Base-by-base conservation (phyloP, 1,140 invertebrate genomes). In the Lucilia sericata region DNA sequence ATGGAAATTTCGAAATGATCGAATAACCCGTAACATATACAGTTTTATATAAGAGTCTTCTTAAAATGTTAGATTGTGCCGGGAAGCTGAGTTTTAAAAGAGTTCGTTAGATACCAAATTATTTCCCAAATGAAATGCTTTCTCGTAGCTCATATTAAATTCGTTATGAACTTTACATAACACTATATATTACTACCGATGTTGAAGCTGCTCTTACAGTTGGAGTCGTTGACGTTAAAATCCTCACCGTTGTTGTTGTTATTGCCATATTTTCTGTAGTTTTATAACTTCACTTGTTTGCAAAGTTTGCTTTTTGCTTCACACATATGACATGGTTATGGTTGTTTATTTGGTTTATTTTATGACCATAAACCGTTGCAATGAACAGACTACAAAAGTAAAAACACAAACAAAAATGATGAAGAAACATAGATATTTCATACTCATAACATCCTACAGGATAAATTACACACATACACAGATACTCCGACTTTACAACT, bases 271-370 rank as follows among this genome's bases (percentile, higher is more conserved):
- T 60, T 60, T 7, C 5, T n/a, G 55, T 60, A 14, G 13, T 60
- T 60, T 5, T 60, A 60, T 60, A 42, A 1, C 7, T 42, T 42
- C 42, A 42, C 42, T 42, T 42, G 42, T 55, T 55, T 55, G 51
- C 13, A 14, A 30, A 55, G 17, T 55, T 55, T 55, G 51, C 51
- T 55, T 17, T 17, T 55, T 10, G 51, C 17, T 55, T 4, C 17
- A 55, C n/a, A 70, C 21, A 70, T 21, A 70, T 70, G 65, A 70
- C 65, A 70, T 19, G 65, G 65, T 70, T 81, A 55, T 81, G 78
- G 17, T 88, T 88, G 88, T 88, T 88, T 88, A 87, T 88, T 88
- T 88, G 88, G 88, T 88, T 89, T 88, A 88, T 88, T 88, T 88
- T 88, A 88, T 89, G 88, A 85, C 88, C 88, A 89, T 88, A 88